Base-by-base conservation (phyloP, 35 echinoderm and acorn worm genomes). In the Apostichopus japonicus region DNA sequence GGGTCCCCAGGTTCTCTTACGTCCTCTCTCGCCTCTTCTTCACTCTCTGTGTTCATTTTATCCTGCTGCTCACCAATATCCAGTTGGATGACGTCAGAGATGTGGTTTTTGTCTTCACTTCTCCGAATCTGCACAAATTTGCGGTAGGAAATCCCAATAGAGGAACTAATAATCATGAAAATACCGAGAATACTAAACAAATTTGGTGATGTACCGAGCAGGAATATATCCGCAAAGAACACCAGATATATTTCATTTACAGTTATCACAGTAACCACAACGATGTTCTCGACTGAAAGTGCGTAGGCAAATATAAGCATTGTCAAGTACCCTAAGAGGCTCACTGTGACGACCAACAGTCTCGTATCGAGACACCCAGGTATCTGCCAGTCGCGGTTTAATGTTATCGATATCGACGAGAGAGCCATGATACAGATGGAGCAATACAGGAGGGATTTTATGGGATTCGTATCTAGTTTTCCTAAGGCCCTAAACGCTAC, bases 101-200 rank as follows among this genome's bases (percentile, higher is more conserved):
- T 44, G 4, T 44, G 33, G 33, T 44, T 44, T 44, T 44, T 44
- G 33, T 44, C 33, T 44, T 44, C 33, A 44, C 33, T 44, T 44
- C 2, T 44, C 33, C 54, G 17, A 6, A 57, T 58, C 17, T 84
- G 15, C 14, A 23, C 21, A 6, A 55, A n/a, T 10, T 84, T 58
- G 19, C 57, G n/a, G 11, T 11, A 4, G 0, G 19, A 84, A n/a
- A 57, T 84, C 57, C 10, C 81, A 55, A 84, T 55, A 9, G 54
- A 84, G 14, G 86, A 89, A 7, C 65, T 63, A 10, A 89, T 63
- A 72, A 89, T 75, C 56, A 89, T 8, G 13, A 72, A 23, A 7
- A 65, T 89, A 22, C 86, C 86, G 11, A 25, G 71, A 63, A 89
- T 67, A 7, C 86, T 89, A 17, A 72, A 54, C 24, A 59, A 13